Evolutionary conservation across 92 coral and sea anemone genomes (phyloP), one percentile per base, ranked within the genome.

Genomic region (Plumapathes pennacea): DNA sequence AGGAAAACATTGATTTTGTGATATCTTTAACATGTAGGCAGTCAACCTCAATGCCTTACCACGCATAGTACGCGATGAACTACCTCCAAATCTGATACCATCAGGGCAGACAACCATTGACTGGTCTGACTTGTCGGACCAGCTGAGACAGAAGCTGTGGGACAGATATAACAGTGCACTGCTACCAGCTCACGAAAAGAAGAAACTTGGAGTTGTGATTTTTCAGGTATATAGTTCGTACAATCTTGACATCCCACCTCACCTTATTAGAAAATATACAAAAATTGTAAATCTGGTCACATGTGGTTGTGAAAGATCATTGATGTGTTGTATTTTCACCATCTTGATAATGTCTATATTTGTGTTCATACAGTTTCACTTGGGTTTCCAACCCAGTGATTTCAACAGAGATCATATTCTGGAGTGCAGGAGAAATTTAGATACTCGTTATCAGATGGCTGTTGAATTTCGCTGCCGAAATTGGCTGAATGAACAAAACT

Each of bases 1-100:
- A 4, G 25, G 12, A 24, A 4, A 11, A 22, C 27, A 46, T 22
- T 14, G 2, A 1, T 12, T 1, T 51, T 4, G 28, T 51, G 15
- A 11, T 9, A 9, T 10, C 5, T 25, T 25, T 21, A 7, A 30
- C 12, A n/a, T 28, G 20, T 8, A 54, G 60, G 27, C 37, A 19
- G 42, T 29, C 32, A 40, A 40, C 5, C 10, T 54, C 17, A 54
- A 60, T 10, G 57, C 61, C 4, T 32, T 74, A 9, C 81, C 81
- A 29, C 81, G 64, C 47, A 61, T 67, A 33, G 71, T 74, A 14
- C 67, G 81, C 34, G 81, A 74, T 38, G 81, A 74, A 32, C 62
- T 74, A 1, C 81, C 81, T 20, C 34, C 30, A 31, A 40, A 27
- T 10, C 15, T 74, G 5, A 3, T 30, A 38, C 59, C 41, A 21